Evolutionary conservation across 2,113 vertebrate species (phyloP), one percentile per base, ranked within the genome.

Genomic region (Chrysochloris asiatica): DNA sequence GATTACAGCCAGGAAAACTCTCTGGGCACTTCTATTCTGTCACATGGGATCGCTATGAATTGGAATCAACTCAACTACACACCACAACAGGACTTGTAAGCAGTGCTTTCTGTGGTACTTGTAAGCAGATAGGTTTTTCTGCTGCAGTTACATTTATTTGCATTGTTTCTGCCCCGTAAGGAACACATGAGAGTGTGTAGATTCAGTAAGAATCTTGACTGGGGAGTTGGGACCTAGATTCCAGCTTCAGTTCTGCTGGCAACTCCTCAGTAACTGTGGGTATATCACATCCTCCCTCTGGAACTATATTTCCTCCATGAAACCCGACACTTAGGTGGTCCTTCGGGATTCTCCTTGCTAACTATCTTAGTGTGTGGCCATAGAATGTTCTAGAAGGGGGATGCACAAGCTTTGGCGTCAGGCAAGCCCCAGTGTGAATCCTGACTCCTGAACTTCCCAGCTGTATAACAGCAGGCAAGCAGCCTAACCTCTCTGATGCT

Each of bases 401-500:
- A n/a, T n/a, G n/a, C 28, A 0, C 10, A 56, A 22, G 61, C 11
- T 0, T 10, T 4, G n/a, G n/a, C n/a, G n/a, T n/a, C n/a, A n/a
- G 26, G 41, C 63, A 83, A 50, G 36, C 17, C 50, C 21, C 41
- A 61, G 21, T 33, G 7, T n/a, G 28, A 67, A 45, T 76, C 30
- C 45, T 65, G 65, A n/a, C n/a, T 75, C 24, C 61, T 45, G n/a
- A 56, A 2, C 24, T 63, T 73, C 73, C 86, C 47, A 67, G 65
- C 41, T 79, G n/a, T 72, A 65, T 76, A 86, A 67, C 82, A 47
- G n/a, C 43, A 11, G n/a, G 41, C 38, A 28, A 2, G 36, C 82
- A 38, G 9, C 38, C 73, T 52, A 21, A 33, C 54, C 8, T 75
- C 50, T 79, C n/a, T 48, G 69, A 30, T 59, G 6, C 21, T 41